A percentile compares a stretch with the other conserved stretches of the same genome.
Conservation (phyloP, 2,797 vertebrate species). For the Hipposideros larvatus region DNA sequence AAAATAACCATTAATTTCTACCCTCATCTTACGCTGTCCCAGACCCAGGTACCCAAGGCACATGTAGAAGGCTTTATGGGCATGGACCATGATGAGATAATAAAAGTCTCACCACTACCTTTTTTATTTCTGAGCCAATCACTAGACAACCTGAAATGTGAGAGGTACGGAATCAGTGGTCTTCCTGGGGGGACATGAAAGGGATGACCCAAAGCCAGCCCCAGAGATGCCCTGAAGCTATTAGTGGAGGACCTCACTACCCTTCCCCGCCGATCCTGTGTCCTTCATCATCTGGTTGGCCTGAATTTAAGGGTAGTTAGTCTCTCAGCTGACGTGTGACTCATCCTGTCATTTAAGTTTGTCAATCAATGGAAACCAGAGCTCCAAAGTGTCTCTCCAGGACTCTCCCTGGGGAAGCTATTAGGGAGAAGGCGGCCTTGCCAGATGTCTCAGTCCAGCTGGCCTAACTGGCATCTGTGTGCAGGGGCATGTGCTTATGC, state of each 20-base stretch:
- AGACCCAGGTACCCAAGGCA: background rate
- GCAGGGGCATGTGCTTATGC: conserved; percentile 65
- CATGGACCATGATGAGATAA: background rate
- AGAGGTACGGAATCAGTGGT: background rate
- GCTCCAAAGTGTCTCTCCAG: conserved; percentile 56
- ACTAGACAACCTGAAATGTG: background rate
- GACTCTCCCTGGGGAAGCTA: conserved; percentile 59
- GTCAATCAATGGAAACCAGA: conserved; percentile 75
- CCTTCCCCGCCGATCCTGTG: background rate
- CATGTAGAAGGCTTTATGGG: background rate
- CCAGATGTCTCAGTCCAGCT: conserved; percentile 60
- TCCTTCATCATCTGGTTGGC: background rate
- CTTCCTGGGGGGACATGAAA: background rate
- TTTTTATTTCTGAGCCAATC: background rate
- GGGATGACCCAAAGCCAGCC: background rate
- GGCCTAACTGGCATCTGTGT: conserved; percentile 32
- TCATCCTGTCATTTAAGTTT: conserved; percentile 58
- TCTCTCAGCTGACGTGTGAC: background rate
- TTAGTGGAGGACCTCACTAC: background rate
- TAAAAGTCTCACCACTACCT: background rate
- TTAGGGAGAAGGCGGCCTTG: conserved; percentile 40
- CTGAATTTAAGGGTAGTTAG: background rate
- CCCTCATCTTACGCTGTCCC: background rate
- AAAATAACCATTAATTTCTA: background rate
- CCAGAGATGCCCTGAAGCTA: background rate